Conservation (phyloP, 2,888 invertebrate genomes). For the Petrolisthes manimaculis region DNA sequence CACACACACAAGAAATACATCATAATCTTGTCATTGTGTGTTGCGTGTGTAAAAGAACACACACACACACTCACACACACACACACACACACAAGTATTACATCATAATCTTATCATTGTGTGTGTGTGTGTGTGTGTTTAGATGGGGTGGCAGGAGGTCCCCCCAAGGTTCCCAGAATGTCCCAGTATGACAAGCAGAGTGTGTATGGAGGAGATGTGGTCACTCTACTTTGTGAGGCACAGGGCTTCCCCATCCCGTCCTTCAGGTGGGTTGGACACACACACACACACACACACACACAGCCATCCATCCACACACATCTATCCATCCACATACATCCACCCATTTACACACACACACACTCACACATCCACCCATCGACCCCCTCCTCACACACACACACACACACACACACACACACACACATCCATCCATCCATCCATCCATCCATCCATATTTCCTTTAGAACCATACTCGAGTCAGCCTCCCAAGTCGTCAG, state of each 20-base stretch:
- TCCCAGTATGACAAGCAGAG: constrained; percentile 48
- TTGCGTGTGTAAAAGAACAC: too few species aligned
- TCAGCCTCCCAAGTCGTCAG: constrained; percentile 50
- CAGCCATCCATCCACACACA: constrained; percentile 10
- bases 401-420: neutral
- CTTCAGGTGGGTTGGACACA: constrained; percentile 64
- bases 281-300: constrained; percentile 6
- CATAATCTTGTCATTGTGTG: neutral
- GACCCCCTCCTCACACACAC: neutral
- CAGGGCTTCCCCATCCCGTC: constrained; percentile 76
- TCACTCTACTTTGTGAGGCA: constrained; percentile 80
- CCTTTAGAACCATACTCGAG: constrained; percentile 54
- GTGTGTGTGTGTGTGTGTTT: neutral
- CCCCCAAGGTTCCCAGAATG: constrained; percentile 54
- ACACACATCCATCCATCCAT: neutral
- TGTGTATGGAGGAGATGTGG: constrained; percentile 66
- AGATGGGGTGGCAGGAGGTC: constrained; percentile 59
- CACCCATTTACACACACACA: constrained; percentile 20
- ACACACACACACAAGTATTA: too few species aligned
- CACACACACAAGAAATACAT: neutral
- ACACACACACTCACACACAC: too few species aligned
- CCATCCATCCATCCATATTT: neutral
- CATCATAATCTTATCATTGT: too few species aligned
- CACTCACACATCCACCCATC: constrained; percentile 18
- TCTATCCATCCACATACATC: constrained; percentile 5